Evolutionary conservation across 92 coral and sea anemone genomes (phyloP).

Genomic region (Muricea muricata): DNA sequence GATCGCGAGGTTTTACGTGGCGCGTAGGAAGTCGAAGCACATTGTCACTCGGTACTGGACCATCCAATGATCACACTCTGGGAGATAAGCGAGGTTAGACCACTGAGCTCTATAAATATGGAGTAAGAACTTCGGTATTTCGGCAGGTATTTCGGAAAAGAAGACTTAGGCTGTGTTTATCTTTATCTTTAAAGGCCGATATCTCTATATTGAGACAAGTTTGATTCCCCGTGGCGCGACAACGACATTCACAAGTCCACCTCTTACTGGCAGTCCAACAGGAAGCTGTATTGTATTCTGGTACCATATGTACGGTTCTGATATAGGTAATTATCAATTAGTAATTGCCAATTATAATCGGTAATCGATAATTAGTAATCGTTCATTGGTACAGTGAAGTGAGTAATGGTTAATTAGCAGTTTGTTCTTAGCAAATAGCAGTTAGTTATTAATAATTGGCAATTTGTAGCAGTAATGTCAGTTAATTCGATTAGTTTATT

Average conservation of each 20-base stretch:
- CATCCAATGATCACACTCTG: constrained; percentile 88
- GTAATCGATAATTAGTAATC: no score
- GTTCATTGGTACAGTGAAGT: no score
- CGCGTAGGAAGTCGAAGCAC: constrained; percentile 76
- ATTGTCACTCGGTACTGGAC: constrained; percentile 77
- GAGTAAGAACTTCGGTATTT: no score
- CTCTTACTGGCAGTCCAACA: constrained; percentile 58
- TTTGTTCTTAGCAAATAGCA: no score
- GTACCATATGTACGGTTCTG: constrained; percentile 96
- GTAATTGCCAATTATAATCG: no score
- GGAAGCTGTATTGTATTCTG: constrained; percentile 94
- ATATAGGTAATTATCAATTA: constrained; percentile 34
- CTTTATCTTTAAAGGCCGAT: no score
- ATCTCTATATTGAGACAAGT: constrained; percentile 85
- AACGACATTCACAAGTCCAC: constrained; percentile 79
- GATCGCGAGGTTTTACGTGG: constrained; percentile 83
- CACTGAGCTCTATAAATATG: neutral
- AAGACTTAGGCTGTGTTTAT: neutral
- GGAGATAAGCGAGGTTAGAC: constrained; percentile 81
- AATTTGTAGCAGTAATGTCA: no score
- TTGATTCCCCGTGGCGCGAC: constrained; percentile 50
- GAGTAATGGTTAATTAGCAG: no score
- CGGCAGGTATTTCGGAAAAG: no score
- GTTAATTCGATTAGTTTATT: no score
- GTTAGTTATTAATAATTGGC: no score